A percentile compares a stretch with the other conserved stretches of the same genome.
Evolutionary conservation across 2,113 vertebrate species (phyloP).

Genomic region (Boleophthalmus pectinirostris): DNA sequence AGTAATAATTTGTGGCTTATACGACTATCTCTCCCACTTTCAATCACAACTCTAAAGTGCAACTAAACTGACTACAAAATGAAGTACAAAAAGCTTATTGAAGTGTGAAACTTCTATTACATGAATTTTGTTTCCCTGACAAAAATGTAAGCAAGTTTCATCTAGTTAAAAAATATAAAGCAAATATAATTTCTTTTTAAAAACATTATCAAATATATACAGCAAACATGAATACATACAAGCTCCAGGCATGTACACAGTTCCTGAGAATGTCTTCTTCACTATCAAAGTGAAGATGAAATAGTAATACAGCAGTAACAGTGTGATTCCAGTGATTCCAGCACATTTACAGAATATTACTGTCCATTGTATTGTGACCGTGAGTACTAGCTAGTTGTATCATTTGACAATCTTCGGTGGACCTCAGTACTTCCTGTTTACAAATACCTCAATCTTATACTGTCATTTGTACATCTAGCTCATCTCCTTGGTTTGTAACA

Average conservation of each 20-base stretch:
- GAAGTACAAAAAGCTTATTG: constrained; percentile 55
- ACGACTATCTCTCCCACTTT: background rate
- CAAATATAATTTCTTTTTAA: constrained; percentile 2
- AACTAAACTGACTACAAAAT: constrained; percentile 30
- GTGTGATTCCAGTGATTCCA: constrained; percentile 1
- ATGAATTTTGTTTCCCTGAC: constrained; percentile 7
- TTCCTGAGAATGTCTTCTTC: constrained; percentile 56
- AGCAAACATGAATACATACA: constrained; percentile 35
- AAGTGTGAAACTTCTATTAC: constrained; percentile 25
- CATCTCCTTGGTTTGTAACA: constrained; percentile 64
- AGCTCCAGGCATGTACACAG: constrained; percentile 43
- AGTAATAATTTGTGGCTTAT: background rate
- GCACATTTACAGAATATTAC: background rate
- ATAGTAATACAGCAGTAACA: constrained; percentile 7
- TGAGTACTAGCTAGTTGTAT: background rate
- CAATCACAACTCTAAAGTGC: constrained; percentile 61
- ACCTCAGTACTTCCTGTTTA: background rate
- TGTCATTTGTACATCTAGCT: constrained; percentile 25
- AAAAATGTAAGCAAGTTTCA: constrained; percentile 19
- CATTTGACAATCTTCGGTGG: background rate
- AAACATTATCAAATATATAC: constrained; percentile 37
- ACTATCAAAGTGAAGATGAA: constrained; percentile 11
- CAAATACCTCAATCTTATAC: background rate
- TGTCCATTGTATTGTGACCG: background rate
- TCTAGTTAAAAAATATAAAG: constrained; percentile 1